These are phyloP conservation scores for Drosophila guanche DNA, from an alignment of 1,140 invertebrate genomes.

Conservation along the genomic window DNA sequence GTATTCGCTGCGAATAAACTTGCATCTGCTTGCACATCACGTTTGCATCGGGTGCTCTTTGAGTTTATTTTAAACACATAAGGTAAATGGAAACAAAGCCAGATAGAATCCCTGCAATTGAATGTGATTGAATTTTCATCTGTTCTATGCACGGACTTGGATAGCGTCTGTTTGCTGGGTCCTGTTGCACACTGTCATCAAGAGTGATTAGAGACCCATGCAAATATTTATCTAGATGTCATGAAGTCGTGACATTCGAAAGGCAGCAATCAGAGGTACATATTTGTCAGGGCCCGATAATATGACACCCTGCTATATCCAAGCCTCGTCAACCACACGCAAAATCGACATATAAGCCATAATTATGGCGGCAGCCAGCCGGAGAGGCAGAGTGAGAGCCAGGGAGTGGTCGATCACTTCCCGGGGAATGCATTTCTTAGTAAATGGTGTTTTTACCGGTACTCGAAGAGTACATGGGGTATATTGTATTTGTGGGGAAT, in stretches of 20 bases:
- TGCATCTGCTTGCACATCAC: conserved; percentile 65
- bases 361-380: conserved; percentile 3
- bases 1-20: conserved; percentile 18
- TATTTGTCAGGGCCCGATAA: conserved; percentile 42
- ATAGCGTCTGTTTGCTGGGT: neutral
- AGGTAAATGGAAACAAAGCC: conserved; percentile 30
- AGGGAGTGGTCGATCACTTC: neutral
- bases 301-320: conserved; percentile 26
- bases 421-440: conserved; percentile 48
- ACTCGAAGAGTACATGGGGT: too few species aligned
- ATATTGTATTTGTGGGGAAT: too few species aligned
- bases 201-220: conserved; percentile 43
- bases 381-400: too few species aligned
- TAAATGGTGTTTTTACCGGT: conserved; percentile 64
- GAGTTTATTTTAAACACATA: conserved; percentile 53
- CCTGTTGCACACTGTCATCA: too few species aligned
- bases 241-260: conserved; percentile 50
- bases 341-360: conserved; percentile 22
- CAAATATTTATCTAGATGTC: conserved; percentile 48
- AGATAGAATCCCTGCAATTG: conserved; percentile 10
- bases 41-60: conserved; percentile 51
- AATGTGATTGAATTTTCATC: neutral
- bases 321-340: conserved; percentile 58
- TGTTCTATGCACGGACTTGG: conserved; percentile 16
- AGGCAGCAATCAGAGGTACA: conserved; percentile 41